Evolutionary conservation across 2,113 vertebrate genomes (phyloP).

Genomic region (Equus quagga): DNA sequence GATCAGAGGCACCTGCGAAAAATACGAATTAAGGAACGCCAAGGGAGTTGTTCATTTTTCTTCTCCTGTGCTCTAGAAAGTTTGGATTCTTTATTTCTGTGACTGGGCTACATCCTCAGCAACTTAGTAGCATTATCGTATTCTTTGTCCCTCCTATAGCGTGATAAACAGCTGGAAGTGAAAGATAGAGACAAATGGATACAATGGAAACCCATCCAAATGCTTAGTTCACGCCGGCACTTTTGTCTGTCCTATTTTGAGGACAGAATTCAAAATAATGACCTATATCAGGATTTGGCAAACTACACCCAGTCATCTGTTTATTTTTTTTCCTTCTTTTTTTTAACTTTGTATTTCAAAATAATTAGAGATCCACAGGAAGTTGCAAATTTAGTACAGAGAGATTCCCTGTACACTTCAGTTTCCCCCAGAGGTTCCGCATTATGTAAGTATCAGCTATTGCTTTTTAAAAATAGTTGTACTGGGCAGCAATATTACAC

Average conservation of each 20-base stretch:
- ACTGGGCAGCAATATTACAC: background rate
- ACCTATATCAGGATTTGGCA: background rate
- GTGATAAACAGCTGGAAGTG: background rate
- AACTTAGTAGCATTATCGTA: background rate
- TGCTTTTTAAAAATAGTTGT: background rate
- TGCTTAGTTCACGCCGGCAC: background rate
- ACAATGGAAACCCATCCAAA: background rate
- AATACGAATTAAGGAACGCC: background rate
- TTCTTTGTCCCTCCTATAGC: background rate
- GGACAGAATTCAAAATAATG: background rate
- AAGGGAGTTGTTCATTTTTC: background rate
- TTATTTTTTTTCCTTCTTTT: background rate
- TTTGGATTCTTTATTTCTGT: background rate
- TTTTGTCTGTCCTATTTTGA: background rate
- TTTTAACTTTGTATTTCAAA: background rate
- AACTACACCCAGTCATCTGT: background rate
- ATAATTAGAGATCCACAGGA: background rate
- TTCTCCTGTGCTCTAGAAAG: background rate
- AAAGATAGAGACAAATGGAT: background rate
- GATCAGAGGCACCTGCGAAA: background rate
- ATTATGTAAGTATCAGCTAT: background rate
- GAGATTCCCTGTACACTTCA: background rate
- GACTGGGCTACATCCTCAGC: background rate
- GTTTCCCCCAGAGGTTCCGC: too few relatives aligned
- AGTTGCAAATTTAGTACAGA: background rate